Conservation (phyloP, 1,140 invertebrate species). For the Nasonia vitripennis region DNA sequence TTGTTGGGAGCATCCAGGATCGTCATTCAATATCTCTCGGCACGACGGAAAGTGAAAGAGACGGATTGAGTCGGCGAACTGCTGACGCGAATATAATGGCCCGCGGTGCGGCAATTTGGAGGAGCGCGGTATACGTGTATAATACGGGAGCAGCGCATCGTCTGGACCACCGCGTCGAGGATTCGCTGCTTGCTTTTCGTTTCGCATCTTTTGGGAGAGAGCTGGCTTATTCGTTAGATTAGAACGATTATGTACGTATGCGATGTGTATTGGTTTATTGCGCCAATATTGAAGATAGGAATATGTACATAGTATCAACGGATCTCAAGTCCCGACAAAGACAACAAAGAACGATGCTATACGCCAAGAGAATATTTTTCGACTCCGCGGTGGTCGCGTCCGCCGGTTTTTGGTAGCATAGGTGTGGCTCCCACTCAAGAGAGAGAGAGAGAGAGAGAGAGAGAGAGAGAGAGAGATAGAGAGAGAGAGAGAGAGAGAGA, state of each 20-base stretch:
- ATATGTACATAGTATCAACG: neutral
- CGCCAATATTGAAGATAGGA: too few relatives aligned
- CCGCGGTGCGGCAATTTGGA: slow-evolving; percentile 58
- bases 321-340: neutral
- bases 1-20: slow-evolving; percentile 29
- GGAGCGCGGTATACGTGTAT: neutral
- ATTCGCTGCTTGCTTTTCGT: slow-evolving; percentile 49
- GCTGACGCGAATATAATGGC: slow-evolving; percentile 61
- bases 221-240: neutral
- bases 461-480: too few relatives aligned
- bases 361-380: neutral
- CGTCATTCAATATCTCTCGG: slow-evolving; percentile 35
- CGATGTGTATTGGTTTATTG: neutral
- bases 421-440: slow-evolving; percentile 61
- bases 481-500: neutral
- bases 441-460: neutral
- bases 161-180: slow-evolving; percentile 57
- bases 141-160: slow-evolving; percentile 50
- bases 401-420: slow-evolving; percentile 65
- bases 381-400: slow-evolving; percentile 66
- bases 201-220: neutral
- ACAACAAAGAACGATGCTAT: neutral
- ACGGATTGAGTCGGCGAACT: slow-evolving; percentile 41
- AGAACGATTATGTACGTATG: too few relatives aligned
- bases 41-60: slow-evolving; percentile 45